A percentile compares a stretch with the other conserved stretches of the same genome.
phyloP scores from a whole-genome alignment of 2,888 invertebrate genomes.

The Tryphoninae sp. region DNA sequence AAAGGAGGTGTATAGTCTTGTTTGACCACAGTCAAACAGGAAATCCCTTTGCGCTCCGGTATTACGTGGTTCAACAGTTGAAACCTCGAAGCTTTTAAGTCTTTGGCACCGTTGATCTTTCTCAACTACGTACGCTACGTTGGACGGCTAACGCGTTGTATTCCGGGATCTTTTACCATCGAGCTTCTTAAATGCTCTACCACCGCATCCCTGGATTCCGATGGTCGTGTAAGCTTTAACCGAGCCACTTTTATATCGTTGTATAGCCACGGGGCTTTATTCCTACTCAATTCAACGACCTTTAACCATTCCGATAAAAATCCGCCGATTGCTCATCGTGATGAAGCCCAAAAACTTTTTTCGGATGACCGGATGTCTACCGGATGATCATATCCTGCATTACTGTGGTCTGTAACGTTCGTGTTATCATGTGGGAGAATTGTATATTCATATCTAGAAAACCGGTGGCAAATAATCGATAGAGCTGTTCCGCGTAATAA shows the following conservation, averaged over 20 bases:
- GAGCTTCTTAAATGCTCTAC: conserved; percentile 54
- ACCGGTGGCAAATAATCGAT: background rate
- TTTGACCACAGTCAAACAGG: conserved; percentile 26
- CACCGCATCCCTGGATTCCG: conserved; percentile 30
- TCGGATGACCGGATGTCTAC: background rate
- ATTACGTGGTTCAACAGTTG: conserved; percentile 26
- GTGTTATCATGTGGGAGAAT: conserved; percentile 11
- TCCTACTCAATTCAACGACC: conserved; percentile 51
- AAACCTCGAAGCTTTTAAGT: conserved; percentile 51
- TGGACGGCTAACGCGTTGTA: conserved; percentile 45
- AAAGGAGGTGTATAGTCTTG: background rate
- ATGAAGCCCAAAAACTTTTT: conserved; percentile 14
- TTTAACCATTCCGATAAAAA: conserved; percentile 43
- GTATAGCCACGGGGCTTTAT: conserved; percentile 45
- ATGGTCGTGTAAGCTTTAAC: conserved; percentile 39
- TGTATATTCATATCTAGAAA: background rate
- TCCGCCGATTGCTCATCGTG: conserved; percentile 21
- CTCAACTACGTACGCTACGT: conserved; percentile 16
- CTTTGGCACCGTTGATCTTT: conserved; percentile 38
- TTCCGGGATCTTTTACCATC: conserved; percentile 28
- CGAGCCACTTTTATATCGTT: conserved; percentile 15
- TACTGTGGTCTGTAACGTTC: background rate
- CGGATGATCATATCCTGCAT: background rate
- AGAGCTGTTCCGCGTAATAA: background rate
- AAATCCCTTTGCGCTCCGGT: conserved; percentile 43